A percentile compares a stretch with the other conserved stretches of the same genome.
Conservation (phyloP, 2,113 vertebrate species). For the Asarcornis scutulata region DNA sequence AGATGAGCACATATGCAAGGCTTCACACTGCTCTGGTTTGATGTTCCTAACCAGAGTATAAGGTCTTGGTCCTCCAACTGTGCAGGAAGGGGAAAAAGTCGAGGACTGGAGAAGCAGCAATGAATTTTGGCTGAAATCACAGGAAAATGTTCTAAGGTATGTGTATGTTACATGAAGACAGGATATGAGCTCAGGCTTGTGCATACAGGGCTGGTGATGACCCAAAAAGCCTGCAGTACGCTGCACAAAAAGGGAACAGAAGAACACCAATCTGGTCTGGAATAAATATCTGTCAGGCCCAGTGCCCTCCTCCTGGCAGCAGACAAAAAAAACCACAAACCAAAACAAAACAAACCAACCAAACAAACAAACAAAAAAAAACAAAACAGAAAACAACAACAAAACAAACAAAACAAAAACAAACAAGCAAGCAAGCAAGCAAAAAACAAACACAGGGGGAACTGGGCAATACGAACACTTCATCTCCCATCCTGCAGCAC, state of each 20-base stretch:
- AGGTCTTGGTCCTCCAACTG: not conserved
- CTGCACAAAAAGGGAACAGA: not conserved
- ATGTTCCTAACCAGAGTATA: not conserved
- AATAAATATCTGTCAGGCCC: not conserved
- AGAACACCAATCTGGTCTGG: not conserved
- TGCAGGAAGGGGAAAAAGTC: not conserved
- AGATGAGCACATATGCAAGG: not conserved
- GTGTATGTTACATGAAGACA: not conserved
- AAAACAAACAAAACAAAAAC: too few relatives aligned
- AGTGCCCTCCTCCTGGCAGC: not conserved
- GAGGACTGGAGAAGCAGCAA: not conserved
- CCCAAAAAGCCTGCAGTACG: not conserved
- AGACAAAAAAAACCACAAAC: not conserved
- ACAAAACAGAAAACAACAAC: too few relatives aligned
- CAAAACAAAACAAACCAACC: too few relatives aligned
- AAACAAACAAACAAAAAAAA: not conserved
- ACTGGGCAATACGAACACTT: not conserved
- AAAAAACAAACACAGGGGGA: not conserved
- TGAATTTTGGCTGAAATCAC: not conserved
- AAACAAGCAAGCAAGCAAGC: too few relatives aligned
- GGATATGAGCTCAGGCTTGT: accelerated
- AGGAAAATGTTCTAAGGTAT: not conserved
- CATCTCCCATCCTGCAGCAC: not conserved
- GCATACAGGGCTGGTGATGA: not conserved
- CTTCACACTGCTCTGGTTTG: not conserved